Evolutionary conservation across 2,888 invertebrate species (phyloP).

Genomic region (Ichneumon xanthorius): DNA sequence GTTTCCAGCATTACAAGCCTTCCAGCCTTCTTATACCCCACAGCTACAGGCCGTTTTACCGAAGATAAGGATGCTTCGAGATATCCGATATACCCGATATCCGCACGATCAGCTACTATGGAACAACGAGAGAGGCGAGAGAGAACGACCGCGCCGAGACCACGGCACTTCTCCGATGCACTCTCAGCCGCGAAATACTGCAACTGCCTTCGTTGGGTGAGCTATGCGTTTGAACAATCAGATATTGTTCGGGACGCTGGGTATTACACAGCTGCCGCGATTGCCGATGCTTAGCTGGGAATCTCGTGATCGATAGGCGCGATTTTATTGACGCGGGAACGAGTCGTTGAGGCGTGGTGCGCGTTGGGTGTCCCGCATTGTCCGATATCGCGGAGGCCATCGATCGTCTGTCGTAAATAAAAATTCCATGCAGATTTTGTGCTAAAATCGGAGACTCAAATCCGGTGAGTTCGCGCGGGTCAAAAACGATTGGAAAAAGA

Average conservation of each 20-base stretch:
- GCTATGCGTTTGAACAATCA: slow-evolving; percentile 54
- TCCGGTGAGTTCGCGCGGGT: too few relatives aligned
- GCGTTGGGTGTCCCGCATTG: neutral
- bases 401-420: neutral
- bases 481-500: too few relatives aligned
- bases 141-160: slow-evolving; percentile 44
- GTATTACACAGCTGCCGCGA: slow-evolving; percentile 37
- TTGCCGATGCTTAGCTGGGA: neutral
- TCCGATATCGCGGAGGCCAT: neutral
- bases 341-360: neutral
- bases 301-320: slow-evolving; percentile 32
- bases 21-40: slow-evolving; percentile 45
- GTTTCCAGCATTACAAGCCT: slow-evolving; percentile 36
- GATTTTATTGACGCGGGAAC: neutral
- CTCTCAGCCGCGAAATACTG: slow-evolving; percentile 18
- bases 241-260: slow-evolving; percentile 59
- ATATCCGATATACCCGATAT: slow-evolving; percentile 67
- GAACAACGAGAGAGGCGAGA: slow-evolving; percentile 50
- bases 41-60: slow-evolving; percentile 56
- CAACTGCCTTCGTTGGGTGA: slow-evolving; percentile 32
- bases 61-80: slow-evolving; percentile 63
- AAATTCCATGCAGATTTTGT: neutral
- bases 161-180: slow-evolving; percentile 20
- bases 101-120: slow-evolving; percentile 63
- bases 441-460: too few relatives aligned